Conservation (phyloP, 2,888 invertebrate species). For the Piscicola geometra region DNA sequence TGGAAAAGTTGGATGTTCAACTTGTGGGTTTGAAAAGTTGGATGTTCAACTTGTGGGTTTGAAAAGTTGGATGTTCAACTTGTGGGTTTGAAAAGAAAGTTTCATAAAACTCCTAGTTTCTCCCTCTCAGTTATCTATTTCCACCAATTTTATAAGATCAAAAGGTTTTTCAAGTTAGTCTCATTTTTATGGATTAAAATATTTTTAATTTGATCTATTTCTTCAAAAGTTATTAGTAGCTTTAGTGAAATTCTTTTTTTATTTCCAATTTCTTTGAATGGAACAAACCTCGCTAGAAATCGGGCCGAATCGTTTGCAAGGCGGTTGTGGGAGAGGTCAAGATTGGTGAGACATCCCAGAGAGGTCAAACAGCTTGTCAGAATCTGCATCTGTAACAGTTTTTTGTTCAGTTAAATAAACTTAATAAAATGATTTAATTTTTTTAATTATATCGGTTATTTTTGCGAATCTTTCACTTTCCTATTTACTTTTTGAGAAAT, state of each 20-base stretch:
- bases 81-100: no score
- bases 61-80: no score
- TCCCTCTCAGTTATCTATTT: no score
- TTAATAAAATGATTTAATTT: not conserved
- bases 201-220: not conserved
- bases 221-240: not conserved
- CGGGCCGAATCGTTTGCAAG: conserved; percentile 55
- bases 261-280: not conserved
- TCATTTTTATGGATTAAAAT: no score
- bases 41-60: no score
- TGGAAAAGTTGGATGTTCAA: no score
- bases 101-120: no score
- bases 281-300: conserved; percentile 49
- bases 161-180: no score
- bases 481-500: no score
- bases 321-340: conserved; percentile 55
- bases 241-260: not conserved
- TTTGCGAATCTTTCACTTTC: not conserved
- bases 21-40: no score
- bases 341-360: conserved; percentile 52
- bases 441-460: not conserved
- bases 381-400: no score
- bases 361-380: conserved; percentile 50
- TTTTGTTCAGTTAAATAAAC: not conserved
- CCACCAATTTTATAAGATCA: no score